Evolutionary conservation across 2,113 vertebrate genomes (phyloP).

Genomic region (Bos indicus): DNA sequence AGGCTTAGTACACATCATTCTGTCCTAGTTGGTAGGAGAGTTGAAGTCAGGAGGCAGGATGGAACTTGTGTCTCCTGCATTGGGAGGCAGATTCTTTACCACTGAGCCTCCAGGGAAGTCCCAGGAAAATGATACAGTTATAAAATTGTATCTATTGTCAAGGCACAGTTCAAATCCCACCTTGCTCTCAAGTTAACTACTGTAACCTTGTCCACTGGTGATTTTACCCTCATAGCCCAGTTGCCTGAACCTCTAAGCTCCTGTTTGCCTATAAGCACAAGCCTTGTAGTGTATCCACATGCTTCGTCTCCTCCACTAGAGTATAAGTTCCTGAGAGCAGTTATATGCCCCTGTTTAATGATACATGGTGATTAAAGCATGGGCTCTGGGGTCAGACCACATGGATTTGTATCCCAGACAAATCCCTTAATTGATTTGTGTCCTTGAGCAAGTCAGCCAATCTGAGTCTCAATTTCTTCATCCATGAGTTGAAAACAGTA

Average conservation of each 20-base stretch:
- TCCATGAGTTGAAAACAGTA: not conserved
- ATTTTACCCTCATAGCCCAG: not conserved
- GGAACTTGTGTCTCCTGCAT: not conserved
- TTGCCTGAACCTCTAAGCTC: not conserved
- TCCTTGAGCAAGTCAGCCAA: not conserved
- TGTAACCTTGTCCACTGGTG: not conserved
- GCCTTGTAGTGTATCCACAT: too few relatives aligned
- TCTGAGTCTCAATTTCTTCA: not conserved
- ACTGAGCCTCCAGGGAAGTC: not conserved
- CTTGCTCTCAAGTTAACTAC: not conserved
- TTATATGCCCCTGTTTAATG: not conserved
- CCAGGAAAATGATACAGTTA: not conserved
- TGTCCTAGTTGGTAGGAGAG: not conserved
- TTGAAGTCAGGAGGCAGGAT: not conserved
- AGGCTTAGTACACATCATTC: not conserved
- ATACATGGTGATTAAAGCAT: not conserved
- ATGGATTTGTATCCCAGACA: not conserved
- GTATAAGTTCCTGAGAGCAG: not conserved
- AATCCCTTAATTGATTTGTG: not conserved
- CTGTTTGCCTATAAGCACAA: not conserved
- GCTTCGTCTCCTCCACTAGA: not conserved
- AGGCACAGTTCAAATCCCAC: not conserved
- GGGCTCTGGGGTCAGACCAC: not conserved
- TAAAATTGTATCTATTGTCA: not conserved
- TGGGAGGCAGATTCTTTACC: not conserved